Evolutionary conservation across 2,113 vertebrate genomes (phyloP), one percentile per base, ranked within the genome.

Genomic region (Albula glossodonta): DNA sequence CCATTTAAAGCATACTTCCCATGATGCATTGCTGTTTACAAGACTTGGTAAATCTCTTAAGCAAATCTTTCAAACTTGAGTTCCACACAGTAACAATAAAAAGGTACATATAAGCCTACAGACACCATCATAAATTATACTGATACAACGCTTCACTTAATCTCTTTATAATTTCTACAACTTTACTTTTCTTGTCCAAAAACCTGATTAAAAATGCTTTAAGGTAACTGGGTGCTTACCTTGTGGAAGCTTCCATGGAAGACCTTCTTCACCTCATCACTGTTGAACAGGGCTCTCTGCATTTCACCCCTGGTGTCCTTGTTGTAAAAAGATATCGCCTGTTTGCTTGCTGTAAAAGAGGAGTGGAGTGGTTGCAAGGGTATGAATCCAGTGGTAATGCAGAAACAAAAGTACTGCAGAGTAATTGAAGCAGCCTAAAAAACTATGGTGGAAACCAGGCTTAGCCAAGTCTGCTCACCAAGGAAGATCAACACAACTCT

Each of bases 241-340:
- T 99, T 99, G 93, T 99, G 98, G 93, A 99, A 99, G 93, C 98
- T 99, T 88, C 98, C 98, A 83, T 99, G 98, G 95, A 99, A 99
- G 91, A 99, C 90, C 89, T 94, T 96, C 94, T 97, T 99, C 80
- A 99, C 92, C 87, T 95, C 95, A 78, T 97, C 96, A 84, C 95
- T 96, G 91, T 99, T 97, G 93, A 99, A 99, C 11, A 92, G 93
- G 86, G 97, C 94, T 80, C 93, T 98, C 93, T 99, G 98, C 83
- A 96, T 91, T 80, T 99, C 97, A 86, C 98, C 98, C 91, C 97
- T 95, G 89, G 94, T 95, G 93, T 99, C 97, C 91, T 98, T 99
- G 93, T 99, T 99, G 93, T 99, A 99, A 95, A 99, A 99, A 1
- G 97, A 93, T 87, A 99, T 90, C n/a, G 96, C 96, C 95, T 97